phyloP scores from a whole-genome alignment of 2,797 vertebrate genomes.

The Rhinophrynus dorsalis region DNA sequence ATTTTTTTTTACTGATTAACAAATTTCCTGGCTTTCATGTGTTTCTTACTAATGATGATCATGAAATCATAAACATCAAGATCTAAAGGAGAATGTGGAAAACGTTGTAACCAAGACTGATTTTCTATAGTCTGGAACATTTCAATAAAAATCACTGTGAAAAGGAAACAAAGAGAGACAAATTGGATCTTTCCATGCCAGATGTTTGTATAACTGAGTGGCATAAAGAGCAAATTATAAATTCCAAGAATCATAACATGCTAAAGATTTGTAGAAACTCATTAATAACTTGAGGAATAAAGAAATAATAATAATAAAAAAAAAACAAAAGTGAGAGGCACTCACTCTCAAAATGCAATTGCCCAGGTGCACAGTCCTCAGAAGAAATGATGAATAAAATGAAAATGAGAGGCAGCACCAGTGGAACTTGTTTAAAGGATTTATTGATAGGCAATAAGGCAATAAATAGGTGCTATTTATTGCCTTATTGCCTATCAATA shows the following conservation, averaged over 20 bases:
- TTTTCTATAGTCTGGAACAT: conserved; percentile 39
- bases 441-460: neutral
- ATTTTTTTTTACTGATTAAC: conserved; percentile 12
- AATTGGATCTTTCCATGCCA: conserved; percentile 34
- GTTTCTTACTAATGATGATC: conserved; percentile 17
- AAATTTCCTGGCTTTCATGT: neutral
- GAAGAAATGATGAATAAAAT: too few relatives aligned
- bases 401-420: too few relatives aligned
- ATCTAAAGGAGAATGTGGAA: conserved; percentile 31
- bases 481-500: too few relatives aligned
- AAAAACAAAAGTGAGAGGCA: too few relatives aligned
- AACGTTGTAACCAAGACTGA: conserved; percentile 24
- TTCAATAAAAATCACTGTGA: conserved; percentile 33
- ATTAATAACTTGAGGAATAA: neutral
- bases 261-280: neutral
- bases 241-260: neutral
- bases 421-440: conserved; percentile 1
- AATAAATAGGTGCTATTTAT: neutral
- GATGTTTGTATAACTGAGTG: conserved; percentile 2
- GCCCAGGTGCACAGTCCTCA: too few relatives aligned
- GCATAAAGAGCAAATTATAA: neutral
- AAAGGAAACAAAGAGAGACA: conserved; percentile 14
- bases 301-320: neutral
- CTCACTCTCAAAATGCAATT: too few relatives aligned
- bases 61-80: conserved; percentile 24